These are phyloP conservation scores for Albula goreensis DNA, from an alignment of 2,113 vertebrate genomes.

Conservation along the genomic window DNA sequence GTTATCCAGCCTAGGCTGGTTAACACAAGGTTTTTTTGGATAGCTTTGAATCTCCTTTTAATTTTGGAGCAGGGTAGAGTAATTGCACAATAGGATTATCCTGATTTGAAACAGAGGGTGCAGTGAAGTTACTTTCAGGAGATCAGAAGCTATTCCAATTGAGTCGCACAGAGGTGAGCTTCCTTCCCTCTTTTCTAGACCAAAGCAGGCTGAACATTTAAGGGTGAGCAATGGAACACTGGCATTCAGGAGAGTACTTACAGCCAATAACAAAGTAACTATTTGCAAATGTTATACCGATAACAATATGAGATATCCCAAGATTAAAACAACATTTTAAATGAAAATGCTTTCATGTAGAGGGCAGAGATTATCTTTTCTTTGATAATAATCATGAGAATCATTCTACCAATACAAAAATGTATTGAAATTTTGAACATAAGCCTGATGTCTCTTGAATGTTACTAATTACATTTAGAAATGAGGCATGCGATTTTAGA, in stretches of 20 bases:
- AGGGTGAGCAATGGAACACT: not conserved
- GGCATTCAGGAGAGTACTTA: not conserved
- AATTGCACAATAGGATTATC: conserved; percentile 30
- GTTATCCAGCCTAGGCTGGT: conserved; percentile 9
- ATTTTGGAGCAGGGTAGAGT: conserved; percentile 30
- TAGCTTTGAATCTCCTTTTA: conserved; percentile 29
- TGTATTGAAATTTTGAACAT: not conserved
- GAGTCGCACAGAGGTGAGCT: not conserved
- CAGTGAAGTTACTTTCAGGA: conserved; percentile 35
- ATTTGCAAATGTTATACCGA: not conserved
- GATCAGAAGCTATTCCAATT: conserved; percentile 23
- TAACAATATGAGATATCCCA: not conserved
- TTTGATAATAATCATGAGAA: not conserved
- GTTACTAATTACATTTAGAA: not conserved
- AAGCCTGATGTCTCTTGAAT: not conserved
- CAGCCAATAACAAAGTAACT: not conserved
- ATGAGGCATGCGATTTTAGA: not conserved
- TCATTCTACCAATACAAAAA: not conserved
- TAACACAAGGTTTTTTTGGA: not conserved
- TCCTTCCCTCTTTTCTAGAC: not conserved
- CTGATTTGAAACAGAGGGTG: conserved; percentile 31
- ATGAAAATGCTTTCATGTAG: not conserved
- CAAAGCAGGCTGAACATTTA: not conserved
- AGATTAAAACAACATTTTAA: not conserved
- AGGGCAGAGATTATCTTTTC: not conserved